A percentile compares a stretch with the other conserved stretches of the same genome.
These are phyloP conservation scores for Corapipo altera DNA, from an alignment of 2,113 vertebrate species.

Conservation along the genomic window DNA sequence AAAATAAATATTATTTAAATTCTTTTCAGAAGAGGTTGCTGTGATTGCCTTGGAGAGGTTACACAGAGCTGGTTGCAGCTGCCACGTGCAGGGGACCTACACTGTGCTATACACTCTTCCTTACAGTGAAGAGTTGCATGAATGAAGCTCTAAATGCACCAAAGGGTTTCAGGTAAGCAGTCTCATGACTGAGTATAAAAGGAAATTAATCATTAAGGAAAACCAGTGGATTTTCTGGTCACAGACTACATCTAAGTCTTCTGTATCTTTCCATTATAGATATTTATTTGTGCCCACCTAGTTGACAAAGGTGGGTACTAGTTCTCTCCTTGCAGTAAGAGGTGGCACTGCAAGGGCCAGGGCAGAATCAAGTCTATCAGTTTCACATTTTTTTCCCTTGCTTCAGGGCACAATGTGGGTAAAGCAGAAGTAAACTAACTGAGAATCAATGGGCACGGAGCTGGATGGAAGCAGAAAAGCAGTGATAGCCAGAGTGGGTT, in stretches of 20 bases:
- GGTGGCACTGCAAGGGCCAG: neutral
- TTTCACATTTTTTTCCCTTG: neutral
- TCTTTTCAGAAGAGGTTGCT: neutral
- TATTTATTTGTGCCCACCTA: neutral
- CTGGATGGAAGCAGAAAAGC: neutral
- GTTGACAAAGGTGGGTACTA: fast-evolving
- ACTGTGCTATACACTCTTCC: neutral
- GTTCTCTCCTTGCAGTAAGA: neutral
- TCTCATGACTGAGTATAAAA: neutral
- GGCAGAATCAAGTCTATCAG: neutral
- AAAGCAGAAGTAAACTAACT: neutral
- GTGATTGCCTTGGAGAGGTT: neutral
- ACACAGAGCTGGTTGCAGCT: neutral
- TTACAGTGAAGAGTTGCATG: neutral
- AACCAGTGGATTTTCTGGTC: neutral
- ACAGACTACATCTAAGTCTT: neutral
- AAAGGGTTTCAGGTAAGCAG: neutral
- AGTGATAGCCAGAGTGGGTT: neutral
- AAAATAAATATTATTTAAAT: slow-evolving; percentile 12
- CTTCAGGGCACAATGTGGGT: neutral
- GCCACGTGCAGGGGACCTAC: fast-evolving
- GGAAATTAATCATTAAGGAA: neutral
- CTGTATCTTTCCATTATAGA: neutral
- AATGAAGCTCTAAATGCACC: neutral
- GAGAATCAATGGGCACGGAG: fast-evolving